Percentiles rank a stretch among this genome's conserved stretches.
Conservation (phyloP, 2,113 vertebrate genomes). For the Parus major region DNA sequence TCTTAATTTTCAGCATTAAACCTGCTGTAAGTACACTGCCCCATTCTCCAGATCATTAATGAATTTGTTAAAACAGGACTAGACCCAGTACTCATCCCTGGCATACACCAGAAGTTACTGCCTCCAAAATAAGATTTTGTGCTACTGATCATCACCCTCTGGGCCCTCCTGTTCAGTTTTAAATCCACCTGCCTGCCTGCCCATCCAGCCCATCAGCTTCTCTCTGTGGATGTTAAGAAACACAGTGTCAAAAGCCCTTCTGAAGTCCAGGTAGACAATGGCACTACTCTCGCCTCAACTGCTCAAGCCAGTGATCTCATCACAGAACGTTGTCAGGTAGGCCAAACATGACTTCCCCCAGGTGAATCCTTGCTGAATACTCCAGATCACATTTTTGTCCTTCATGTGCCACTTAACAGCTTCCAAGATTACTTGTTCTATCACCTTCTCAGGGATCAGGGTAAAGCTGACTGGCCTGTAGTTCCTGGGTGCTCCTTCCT, state of each 20-base stretch:
- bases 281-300: background rate
- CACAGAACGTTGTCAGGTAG: background rate
- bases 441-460: background rate
- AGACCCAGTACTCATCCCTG: background rate
- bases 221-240: background rate
- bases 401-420: background rate
- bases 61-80: background rate
- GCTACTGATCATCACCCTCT: background rate
- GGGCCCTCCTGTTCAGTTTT: background rate
- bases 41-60: background rate
- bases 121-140: background rate
- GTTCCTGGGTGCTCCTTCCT: background rate
- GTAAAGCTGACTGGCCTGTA: background rate
- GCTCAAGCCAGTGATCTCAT: background rate
- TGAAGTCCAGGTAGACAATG: background rate
- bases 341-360: background rate
- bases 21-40: background rate
- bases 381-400: background rate
- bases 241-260: background rate
- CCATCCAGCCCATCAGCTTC: background rate
- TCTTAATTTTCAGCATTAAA: background rate
- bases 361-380: background rate
- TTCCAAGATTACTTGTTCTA: background rate
- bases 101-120: background rate
- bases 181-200: background rate